phyloP scores from a whole-genome alignment of 2,888 invertebrate genomes.

The Lasioglossum calceatum region DNA sequence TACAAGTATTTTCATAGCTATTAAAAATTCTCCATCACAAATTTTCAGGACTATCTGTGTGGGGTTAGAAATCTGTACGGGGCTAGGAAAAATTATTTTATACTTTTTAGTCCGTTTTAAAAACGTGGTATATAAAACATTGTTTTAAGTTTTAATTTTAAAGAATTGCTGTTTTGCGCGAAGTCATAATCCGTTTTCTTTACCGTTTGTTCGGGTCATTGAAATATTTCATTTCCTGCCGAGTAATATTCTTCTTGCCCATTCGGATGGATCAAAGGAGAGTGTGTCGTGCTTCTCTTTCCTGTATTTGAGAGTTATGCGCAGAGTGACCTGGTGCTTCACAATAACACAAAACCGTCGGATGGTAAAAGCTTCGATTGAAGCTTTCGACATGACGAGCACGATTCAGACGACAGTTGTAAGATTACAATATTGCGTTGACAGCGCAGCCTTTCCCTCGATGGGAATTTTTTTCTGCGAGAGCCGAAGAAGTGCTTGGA shows the following conservation, averaged over 20 bases:
- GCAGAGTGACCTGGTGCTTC: background rate
- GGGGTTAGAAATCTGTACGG: too few relatives aligned
- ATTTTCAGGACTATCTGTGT: too few relatives aligned
- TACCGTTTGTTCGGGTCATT: background rate
- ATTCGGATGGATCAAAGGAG: too few relatives aligned
- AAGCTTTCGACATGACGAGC: slow-evolving; percentile 16
- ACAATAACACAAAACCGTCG: background rate
- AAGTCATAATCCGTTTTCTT: background rate
- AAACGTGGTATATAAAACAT: too few relatives aligned
- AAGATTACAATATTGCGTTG: slow-evolving; percentile 36
- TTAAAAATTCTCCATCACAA: too few relatives aligned
- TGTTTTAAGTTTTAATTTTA: too few relatives aligned
- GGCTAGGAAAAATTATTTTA: too few relatives aligned
- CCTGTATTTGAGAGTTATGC: background rate
- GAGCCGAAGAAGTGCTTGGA: background rate
- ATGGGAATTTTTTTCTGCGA: slow-evolving; percentile 12
- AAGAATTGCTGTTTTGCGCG: too few relatives aligned
- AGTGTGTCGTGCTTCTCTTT: background rate
- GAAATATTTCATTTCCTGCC: background rate
- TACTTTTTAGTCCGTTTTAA: too few relatives aligned
- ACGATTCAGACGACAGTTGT: slow-evolving; percentile 10
- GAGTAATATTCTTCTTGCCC: background rate
- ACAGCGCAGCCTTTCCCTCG: slow-evolving; percentile 16
- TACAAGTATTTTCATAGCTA: too few relatives aligned
- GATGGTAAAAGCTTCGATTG: background rate